Conservation (phyloP, 2,888 invertebrate genomes). For the Uropetala carovei region DNA sequence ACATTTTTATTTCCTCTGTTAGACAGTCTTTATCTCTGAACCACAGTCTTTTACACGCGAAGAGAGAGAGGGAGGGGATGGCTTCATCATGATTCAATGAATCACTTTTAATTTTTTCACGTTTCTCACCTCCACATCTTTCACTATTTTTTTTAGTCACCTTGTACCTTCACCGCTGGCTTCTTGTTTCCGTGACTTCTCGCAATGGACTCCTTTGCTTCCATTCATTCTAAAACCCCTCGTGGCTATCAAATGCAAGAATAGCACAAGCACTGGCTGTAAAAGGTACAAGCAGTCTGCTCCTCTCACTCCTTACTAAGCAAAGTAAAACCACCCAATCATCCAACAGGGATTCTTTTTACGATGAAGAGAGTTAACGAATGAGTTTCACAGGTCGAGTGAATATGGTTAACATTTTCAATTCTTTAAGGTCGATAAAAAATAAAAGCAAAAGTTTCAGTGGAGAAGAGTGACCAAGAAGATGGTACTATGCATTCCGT, state of each 20-base stretch:
- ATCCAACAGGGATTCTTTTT: constrained; percentile 52
- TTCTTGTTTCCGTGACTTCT: constrained; percentile 1
- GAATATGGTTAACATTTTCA: constrained; percentile 43
- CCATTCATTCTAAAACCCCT: constrained; percentile 19
- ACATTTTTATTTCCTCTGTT: constrained; percentile 59
- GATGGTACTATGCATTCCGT: not conserved
- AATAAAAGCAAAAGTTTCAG: constrained; percentile 18
- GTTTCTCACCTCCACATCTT: constrained; percentile 47
- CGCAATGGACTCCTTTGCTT: constrained; percentile 28
- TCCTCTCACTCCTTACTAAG: constrained; percentile 58
- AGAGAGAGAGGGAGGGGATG: constrained; percentile 65
- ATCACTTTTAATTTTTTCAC: constrained; percentile 26
- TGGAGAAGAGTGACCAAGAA: constrained; percentile 8
- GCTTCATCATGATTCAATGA: constrained; percentile 51
- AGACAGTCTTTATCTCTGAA: constrained; percentile 64
- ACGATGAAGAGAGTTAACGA: constrained; percentile 17
- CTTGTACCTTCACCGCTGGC: constrained; percentile 57
- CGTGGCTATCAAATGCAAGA: constrained; percentile 52
- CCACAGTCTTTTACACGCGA: constrained; percentile 65
- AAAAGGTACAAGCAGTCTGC: constrained; percentile 63
- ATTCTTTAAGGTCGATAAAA: constrained; percentile 6
- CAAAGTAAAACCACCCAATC: constrained; percentile 60
- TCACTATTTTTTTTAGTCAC: constrained; percentile 42
- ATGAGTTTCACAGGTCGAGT: constrained; percentile 39
- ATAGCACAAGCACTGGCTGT: constrained; percentile 62